Base-by-base conservation (phyloP, 2,113 vertebrate species). In the Romanogobio albipinnatus region DNA sequence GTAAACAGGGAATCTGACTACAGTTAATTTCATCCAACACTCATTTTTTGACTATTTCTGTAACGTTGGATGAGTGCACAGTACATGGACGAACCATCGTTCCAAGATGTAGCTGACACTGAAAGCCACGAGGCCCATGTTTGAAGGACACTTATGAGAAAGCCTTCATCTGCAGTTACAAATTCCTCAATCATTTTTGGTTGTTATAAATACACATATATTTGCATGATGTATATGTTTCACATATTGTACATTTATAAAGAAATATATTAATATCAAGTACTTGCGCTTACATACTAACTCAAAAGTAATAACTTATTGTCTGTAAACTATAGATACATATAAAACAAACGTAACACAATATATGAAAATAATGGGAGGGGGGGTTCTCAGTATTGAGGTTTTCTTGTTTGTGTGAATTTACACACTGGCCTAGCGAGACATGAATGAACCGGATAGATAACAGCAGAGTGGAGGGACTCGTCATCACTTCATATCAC, bases 251-350 rank as follows among this genome's bases (percentile, higher is more conserved):
- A 93, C 86, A 89, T 89, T 86, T 86, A 91, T 90, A 88, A 90
- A 90, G 91, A 92, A 95, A 95, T 95, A 95, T 95, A 94, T 95
- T 95, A 95, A 94, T 94, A 92, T 94, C 92, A 91, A 89, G 91
- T 92, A 91, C 89, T 93, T 93, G 92, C 92, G 93, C 91, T 91
- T 93, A 93, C 90, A 85, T 92, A 93, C 93, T 93, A 93, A 89
- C 87, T 86, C 88, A 92, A 92, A 94, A 81, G 77, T 79, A 89
- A 93, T 94, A 95, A 94, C 90, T 95, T 94, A 94, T 89, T 90
- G 91, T 88, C 90, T 91, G 89, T 84, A 84, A 81, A 86, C 66
- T 84, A 86, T 82, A 91, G 92, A 93, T 87, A 90, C 87, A 91
- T n/a, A 86, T 88, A 92, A 73, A 83, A 83, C 47, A 91, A 92